Evolutionary conservation across 2,113 vertebrate species (phyloP).

Genomic region (Psophia crepitans): DNA sequence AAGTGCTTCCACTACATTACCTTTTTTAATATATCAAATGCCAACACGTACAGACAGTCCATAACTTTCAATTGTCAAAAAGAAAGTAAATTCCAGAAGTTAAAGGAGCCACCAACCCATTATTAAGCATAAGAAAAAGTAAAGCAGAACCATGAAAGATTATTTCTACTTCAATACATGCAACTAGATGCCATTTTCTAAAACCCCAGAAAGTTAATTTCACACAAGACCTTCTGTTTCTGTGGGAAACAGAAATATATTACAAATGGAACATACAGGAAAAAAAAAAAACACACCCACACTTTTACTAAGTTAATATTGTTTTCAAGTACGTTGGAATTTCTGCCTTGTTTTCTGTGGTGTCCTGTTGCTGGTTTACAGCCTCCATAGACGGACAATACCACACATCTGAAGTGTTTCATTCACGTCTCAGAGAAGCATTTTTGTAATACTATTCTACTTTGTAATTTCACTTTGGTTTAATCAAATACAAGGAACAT

Average conservation of each 20-base stretch:
- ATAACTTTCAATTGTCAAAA: not conserved
- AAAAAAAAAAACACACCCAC: too few relatives aligned
- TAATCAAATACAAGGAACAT: not conserved
- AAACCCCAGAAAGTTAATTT: not conserved
- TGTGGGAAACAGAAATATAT: not conserved
- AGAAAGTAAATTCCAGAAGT: not conserved
- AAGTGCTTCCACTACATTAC: conserved; percentile 7
- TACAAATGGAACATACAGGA: not conserved
- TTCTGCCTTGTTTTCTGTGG: not conserved
- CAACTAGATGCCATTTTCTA: not conserved
- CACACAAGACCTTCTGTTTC: not conserved
- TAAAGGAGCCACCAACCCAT: not conserved
- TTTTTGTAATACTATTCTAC: not conserved
- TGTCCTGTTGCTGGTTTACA: not conserved
- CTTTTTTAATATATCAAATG: not conserved
- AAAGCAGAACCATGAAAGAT: not conserved
- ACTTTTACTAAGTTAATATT: not conserved
- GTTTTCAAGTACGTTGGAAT: not conserved
- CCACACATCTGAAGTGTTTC: not conserved
- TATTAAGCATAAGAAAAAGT: not conserved
- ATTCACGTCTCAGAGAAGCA: not conserved
- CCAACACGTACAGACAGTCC: not conserved
- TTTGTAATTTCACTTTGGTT: not conserved
- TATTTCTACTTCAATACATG: not conserved
- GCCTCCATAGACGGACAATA: not conserved